Conservation (phyloP, 2,113 vertebrate species). For the Porphyrio hochstetteri region DNA sequence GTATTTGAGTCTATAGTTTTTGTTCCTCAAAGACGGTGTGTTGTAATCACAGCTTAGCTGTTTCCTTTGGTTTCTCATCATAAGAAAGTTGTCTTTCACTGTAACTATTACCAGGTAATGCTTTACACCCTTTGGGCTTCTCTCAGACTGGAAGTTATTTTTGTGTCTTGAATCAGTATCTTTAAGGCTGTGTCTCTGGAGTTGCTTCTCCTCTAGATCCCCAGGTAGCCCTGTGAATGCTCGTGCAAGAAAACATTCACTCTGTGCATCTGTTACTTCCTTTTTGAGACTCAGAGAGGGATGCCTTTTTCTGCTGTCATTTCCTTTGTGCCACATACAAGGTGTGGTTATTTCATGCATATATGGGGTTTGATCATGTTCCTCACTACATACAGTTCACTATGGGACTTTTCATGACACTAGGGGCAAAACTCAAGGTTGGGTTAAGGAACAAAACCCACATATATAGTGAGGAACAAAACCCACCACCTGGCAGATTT, state of each 20-base stretch:
- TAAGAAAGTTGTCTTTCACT: background rate
- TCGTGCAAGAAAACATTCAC: background rate
- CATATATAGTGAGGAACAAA: background rate
- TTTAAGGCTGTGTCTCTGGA: background rate
- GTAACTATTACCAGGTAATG: background rate
- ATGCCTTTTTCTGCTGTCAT: background rate
- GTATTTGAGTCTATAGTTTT: background rate
- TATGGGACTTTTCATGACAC: background rate
- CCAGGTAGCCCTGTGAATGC: background rate
- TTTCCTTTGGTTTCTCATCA: background rate
- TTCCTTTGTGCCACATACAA: background rate
- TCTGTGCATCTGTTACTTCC: background rate
- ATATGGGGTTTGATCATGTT: background rate
- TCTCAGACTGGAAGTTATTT: background rate
- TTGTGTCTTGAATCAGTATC: background rate
- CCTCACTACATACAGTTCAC: background rate
- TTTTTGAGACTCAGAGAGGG: background rate
- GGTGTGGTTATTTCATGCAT: background rate
- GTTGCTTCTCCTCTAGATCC: background rate
- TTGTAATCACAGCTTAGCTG: background rate
- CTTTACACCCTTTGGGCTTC: background rate
- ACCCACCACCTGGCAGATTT: background rate
- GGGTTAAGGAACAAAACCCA: background rate
- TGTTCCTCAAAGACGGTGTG: background rate
- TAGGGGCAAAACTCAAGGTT: background rate